A percentile compares a stretch with the other conserved stretches of the same genome.
Evolutionary conservation across 2,888 invertebrate species (phyloP).

Genomic region (Rotaria macrura): DNA sequence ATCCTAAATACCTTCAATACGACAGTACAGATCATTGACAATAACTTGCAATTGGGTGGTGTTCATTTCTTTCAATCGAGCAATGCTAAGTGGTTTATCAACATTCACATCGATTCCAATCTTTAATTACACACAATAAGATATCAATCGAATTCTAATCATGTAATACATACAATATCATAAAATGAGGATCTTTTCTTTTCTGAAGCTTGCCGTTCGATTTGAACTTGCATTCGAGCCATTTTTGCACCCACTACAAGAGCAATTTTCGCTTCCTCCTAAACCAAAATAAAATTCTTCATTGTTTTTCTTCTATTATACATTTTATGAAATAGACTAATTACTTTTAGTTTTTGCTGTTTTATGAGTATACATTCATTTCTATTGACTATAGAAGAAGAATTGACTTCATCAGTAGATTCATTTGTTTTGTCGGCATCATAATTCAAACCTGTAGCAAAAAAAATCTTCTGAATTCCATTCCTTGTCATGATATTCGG

Average conservation of each 20-base stretch:
- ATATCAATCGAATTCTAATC: not conserved
- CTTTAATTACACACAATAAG: constrained; percentile 47
- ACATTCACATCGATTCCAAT: constrained; percentile 63
- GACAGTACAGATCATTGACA: constrained; percentile 81
- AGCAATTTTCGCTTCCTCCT: not conserved
- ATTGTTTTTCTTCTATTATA: no score
- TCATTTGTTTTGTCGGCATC: not conserved
- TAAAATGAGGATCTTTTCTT: constrained; percentile 55
- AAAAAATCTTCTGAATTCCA: not conserved
- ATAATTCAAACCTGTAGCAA: not conserved
- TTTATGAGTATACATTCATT: not conserved
- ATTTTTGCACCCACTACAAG: not conserved
- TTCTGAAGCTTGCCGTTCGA: not conserved
- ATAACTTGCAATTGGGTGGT: constrained; percentile 83
- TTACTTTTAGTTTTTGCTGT: not conserved
- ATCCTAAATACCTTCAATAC: constrained; percentile 63
- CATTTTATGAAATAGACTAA: not conserved
- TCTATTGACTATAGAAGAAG: not conserved
- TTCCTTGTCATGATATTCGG: not conserved
- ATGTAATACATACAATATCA: constrained; percentile 26
- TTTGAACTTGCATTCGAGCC: not conserved
- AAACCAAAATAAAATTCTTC: not conserved
- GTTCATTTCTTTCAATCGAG: constrained; percentile 79
- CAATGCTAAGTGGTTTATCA: constrained; percentile 67
- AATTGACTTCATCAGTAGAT: not conserved